Conservation (phyloP, 1,140 invertebrate species). For the Ridgeia piscesae region DNA sequence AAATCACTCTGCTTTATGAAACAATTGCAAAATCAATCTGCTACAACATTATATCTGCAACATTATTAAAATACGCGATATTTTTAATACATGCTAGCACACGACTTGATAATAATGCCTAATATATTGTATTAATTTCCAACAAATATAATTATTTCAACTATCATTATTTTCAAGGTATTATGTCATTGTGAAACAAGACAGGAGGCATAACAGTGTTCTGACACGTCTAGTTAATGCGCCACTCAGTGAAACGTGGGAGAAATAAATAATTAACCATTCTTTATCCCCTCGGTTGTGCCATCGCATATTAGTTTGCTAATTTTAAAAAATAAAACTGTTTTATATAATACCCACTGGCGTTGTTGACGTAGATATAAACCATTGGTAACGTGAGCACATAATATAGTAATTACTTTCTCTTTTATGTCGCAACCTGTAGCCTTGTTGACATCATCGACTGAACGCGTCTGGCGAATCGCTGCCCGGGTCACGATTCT, state of each 20-base stretch:
- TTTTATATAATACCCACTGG: neutral
- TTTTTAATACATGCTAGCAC: too few species aligned
- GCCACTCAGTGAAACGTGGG: neutral
- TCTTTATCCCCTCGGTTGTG: neutral
- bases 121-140: too few species aligned
- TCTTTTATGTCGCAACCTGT: neutral
- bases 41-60: too few species aligned
- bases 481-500: neutral
- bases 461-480: neutral
- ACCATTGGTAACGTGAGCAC: neutral
- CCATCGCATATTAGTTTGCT: neutral
- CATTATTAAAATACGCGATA: too few species aligned
- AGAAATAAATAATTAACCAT: neutral
- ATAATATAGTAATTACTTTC: neutral
- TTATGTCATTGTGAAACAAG: too few species aligned
- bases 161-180: too few species aligned
- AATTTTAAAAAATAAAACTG: neutral
- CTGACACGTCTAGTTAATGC: neutral
- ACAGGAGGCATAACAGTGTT: too few species aligned
- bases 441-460: neutral
- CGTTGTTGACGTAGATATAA: slow-evolving; percentile 1
- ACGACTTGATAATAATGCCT: too few species aligned
- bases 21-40: too few species aligned
- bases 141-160: too few species aligned
- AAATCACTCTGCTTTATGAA: too few species aligned